Base-by-base conservation (phyloP, 2,888 invertebrate genomes). In the Cephonodes hylas region DNA sequence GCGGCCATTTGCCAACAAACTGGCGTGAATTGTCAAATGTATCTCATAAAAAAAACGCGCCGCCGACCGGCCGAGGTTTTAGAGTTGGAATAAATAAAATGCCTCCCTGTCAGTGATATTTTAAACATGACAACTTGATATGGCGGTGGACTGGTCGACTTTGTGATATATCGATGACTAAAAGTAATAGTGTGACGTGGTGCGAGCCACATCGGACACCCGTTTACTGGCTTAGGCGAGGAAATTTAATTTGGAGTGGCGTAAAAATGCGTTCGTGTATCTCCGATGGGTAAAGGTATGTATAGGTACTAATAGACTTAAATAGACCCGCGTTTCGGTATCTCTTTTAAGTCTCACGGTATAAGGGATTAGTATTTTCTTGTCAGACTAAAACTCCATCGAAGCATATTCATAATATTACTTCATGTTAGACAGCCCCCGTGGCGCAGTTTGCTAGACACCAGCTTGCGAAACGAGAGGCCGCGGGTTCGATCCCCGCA, bases 21-120 rank as follows among this genome's bases (percentile, higher is more conserved):
- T 74, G 82, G 79, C 80, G 75, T 77, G 81, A 81, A 83, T 82
- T 83, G 85, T 81, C 82, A 80, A 77, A 80, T 80, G 80, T 83
- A 80, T 80, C 77, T 74, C 73, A 66, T 75, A 53, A 53, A 53
- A 53, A 76, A 68, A 68, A 65, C 58, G 62, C 68, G 71, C 66
- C 65, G 69, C 62, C 75, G 67, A 59, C 62, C 53, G 53, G 77
- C 61, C 69, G 73, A 71, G 74, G 73, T 75, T 81, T 79, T 79
- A 77, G 77, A 75, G 76, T 65, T 65, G 66, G 67, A 75, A 79
- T 82, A 80, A 80, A 86, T 77, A 84, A 80, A 74, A 71, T 72
- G 23, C 15, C 70, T 71, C 8, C 67, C 68, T 68, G 78, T 84
- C 83, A 80, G 80, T 78, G 80, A 76, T 81, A 76, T 66, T 84